Base-by-base conservation (phyloP, 2,888 invertebrate species). In the Lingula anatina region DNA sequence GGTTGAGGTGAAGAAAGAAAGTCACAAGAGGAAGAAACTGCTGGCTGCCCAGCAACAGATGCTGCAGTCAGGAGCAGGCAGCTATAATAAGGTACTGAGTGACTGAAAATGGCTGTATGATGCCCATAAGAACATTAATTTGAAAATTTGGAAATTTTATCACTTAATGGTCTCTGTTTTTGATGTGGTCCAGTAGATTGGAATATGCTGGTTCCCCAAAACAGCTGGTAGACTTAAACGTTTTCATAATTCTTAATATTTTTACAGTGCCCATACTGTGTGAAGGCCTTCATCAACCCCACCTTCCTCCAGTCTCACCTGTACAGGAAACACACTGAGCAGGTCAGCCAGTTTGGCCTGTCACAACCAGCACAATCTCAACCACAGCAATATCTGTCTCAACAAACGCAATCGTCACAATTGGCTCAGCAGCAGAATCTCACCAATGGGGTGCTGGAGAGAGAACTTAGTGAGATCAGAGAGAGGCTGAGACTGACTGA, bases 1-100 rank as follows among this genome's bases (percentile, higher is more conserved):
- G 37, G 51, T 58, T 5, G 69, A 73, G 26, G 62, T 70, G 4
- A 75, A 71, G 53, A 73, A 69, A 43, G 76, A 77, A 51, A 70
- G 71, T 56, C 75, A 76, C 53, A 76, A 74, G 49, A 55, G 77
- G 27, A 76, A 76, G 60, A 76, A 75, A 57, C 57, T 77, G 50
- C 52, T 77, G 18, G 62, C 70, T 38, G 74, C 74, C 3, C 77
- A 77, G 49, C 77, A 77, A 53, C 74, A 74, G 46, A 56, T 77
- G 28, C 66, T 77, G 49, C 68, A 71, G 55, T 65, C 66, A 37
- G 72, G 73, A 4, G 62, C 70, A 41, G 65, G 68, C 15, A 68
- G 67, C 49, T 73, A 73, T 51, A 70, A 73, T 46, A 71, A 71
- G 66, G 72, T 73, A 53, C 31, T n/a, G n/a, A n/a, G n/a, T n/a